Conservation (phyloP, 2,113 vertebrate species). For the Lepus europaeus region DNA sequence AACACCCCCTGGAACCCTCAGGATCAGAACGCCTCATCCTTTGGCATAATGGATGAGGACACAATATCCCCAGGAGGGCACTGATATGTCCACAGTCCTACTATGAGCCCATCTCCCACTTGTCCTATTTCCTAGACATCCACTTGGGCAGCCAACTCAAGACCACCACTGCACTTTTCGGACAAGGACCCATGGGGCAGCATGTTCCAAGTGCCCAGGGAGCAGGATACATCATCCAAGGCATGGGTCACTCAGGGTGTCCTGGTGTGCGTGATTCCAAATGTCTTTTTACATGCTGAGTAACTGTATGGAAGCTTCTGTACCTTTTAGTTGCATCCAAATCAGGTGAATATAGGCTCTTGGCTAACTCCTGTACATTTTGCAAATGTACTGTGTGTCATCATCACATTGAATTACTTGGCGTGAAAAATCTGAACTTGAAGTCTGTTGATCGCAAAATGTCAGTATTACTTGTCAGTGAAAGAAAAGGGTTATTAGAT, state of each 20-base stretch:
- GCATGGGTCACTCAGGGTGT: neutral
- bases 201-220: neutral
- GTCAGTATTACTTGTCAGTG: constrained; percentile 13
- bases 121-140: neutral
- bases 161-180: neutral
- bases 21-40: neutral
- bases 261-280: neutral
- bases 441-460: constrained; percentile 57
- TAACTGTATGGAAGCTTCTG: neutral
- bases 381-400: neutral
- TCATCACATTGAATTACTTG: constrained; percentile 51
- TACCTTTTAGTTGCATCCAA: neutral
- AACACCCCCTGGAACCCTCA: too few relatives aligned
- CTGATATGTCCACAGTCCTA: neutral
- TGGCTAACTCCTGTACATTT: constrained; percentile 4
- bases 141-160: neutral
- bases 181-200: neutral
- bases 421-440: constrained; percentile 53
- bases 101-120: neutral
- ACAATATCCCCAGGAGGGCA: neutral
- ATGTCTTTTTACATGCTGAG: neutral
- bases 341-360: neutral
- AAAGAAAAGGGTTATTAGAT: constrained; percentile 42
- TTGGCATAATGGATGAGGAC: neutral
- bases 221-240: neutral